Evolutionary conservation across 2,888 invertebrate species (phyloP), one percentile per base, ranked within the genome.

Genomic region (Chrysomela aeneicollis): DNA sequence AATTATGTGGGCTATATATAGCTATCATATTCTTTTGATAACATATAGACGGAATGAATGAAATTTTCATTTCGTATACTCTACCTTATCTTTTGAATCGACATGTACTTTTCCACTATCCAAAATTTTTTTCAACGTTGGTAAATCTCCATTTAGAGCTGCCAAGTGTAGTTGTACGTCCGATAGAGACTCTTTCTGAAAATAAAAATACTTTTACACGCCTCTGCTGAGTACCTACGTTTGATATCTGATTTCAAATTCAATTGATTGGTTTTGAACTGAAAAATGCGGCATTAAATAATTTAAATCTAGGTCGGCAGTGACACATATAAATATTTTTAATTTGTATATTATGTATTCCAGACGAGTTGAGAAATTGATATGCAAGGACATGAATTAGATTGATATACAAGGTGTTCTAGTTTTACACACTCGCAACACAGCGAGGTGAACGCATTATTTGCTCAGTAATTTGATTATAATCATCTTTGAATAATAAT

Each of bases 61-160:
- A n/a, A n/a, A n/a, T n/a, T n/a, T n/a, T n/a, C n/a, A 5, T 26
- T 26, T 26, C 6, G 3, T 58, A 17, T n/a, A 18, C 8, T 84
- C 85, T 82, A 96, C 97, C 89, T 95, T 90, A 83, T 97, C 97
- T 80, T 91, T 91, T 77, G 95, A 95, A 85, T 97, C 97, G 54
- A 96, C 95, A 85, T 97, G 95, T 59, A 97, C 96, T 81, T 94
- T 93, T 68, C 96, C 97, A 35, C 93, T 95, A 82, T 95, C 95
- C 70, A 97, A 86, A 63, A 96, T 90, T 76, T 90, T 88, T 71
- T 88, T 87, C 71, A 97, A 85, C 69, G 89, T 87, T 61, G 89
- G 88, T 70, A 90, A 86, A 83, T 97, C 93, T 2, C 97, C 97
- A 64, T 92, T 88, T 71, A 95, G 86, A 19, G 97, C 94, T 53